Base-by-base conservation (phyloP, 2,797 vertebrate species). In the Tinamus major region DNA sequence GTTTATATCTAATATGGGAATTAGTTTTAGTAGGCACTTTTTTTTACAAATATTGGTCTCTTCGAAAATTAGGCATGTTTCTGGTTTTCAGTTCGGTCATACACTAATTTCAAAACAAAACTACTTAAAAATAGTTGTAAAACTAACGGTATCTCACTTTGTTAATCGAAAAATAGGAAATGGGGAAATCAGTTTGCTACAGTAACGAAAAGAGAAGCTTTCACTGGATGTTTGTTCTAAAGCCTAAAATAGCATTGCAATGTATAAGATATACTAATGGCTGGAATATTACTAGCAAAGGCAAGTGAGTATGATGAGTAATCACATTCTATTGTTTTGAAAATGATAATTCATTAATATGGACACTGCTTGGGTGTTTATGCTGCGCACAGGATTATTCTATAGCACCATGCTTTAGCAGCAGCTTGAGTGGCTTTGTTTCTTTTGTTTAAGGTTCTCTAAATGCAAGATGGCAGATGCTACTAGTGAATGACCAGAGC, bases 371-470 rank as follows among this genome's bases (percentile, higher is more conserved):
- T 27, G 37, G 41, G 71, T 37, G 7, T 70, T 64, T 74, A 11
- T 77, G 20, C 56, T 92, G 19, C 0, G 0, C 61, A 10, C 10
- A 10, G 17, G 78, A 61, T 9, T 31, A 39, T 41, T 77, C 70
- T 49, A 31, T 59, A 90, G 33, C 35, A 14, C 1, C 44, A 39
- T 85, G 31, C 39, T 85, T 82, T 29, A 77, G 53, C 39, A 42
- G 21, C 56, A 44, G 62, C 67, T 83, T 41, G 33, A 78, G 92
- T 63, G 65, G 33, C 48, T 89, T 91, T 4, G 10, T 89, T 89
- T 92, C 44, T 74, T 92, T 53, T 82, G 46, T 84, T 94, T 42
- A 80, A 83, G 58, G 48, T 85, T 85, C 72, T 91, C 48, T 85
- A 55, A 92, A 87, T 6, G 24, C 79, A 64, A 44, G 37, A 19